Evolutionary conservation across 2,888 invertebrate genomes (phyloP).

Genomic region (Brenthis hecate): DNA sequence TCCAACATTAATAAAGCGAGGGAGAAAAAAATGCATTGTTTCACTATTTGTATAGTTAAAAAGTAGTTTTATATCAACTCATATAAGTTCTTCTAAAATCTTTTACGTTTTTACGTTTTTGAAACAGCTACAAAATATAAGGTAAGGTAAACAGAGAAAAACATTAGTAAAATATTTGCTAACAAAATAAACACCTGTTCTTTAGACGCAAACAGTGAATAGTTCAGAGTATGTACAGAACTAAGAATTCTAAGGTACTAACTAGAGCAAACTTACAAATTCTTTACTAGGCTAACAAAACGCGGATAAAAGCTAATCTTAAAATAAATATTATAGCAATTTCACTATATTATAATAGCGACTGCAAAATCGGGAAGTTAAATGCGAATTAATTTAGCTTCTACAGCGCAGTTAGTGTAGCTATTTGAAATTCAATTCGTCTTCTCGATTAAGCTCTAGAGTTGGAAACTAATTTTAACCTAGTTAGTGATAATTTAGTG

Average conservation of each 20-base stretch:
- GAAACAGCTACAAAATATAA: too few species aligned
- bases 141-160: too few species aligned
- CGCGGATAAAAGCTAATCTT: not conserved
- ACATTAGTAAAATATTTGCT: too few species aligned
- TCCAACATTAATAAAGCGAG: too few species aligned
- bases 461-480: constrained; percentile 28
- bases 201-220: too few species aligned
- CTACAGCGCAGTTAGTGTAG: constrained; percentile 20
- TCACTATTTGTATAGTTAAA: too few species aligned
- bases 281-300: not conserved
- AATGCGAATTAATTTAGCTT: constrained; percentile 25
- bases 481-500: constrained; percentile 25
- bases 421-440: constrained; percentile 37
- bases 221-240: too few species aligned
- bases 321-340: constrained; percentile 1
- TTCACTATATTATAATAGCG: constrained; percentile 10
- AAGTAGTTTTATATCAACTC: too few species aligned
- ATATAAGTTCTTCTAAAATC: too few species aligned
- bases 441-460: constrained; percentile 32
- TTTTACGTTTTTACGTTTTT: too few species aligned
- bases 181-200: too few species aligned
- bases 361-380: constrained; percentile 19
- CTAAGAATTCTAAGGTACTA: not conserved
- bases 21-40: too few species aligned
- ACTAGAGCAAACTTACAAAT: not conserved